These are phyloP conservation scores for Melieria picta DNA, from an alignment of 2,888 invertebrate genomes.

Conservation along the genomic window DNA sequence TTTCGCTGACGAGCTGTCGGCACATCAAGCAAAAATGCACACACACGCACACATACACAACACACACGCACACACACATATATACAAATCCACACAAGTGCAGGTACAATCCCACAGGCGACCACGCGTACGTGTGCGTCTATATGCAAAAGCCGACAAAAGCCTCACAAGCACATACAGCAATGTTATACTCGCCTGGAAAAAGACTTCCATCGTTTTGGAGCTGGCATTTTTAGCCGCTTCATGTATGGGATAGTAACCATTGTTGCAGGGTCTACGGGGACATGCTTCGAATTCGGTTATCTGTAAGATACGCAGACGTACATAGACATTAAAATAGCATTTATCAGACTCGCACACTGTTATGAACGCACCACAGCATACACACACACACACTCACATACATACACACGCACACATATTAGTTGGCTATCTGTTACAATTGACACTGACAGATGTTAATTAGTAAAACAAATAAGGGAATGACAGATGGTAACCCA, in stretches of 20 bases:
- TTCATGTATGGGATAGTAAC: conserved; percentile 90
- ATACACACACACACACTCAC: conserved; percentile 14
- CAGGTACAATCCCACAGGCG: not conserved
- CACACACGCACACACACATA: conserved; percentile 14
- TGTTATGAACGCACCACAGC: no score
- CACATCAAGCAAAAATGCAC: not conserved
- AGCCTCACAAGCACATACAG: conserved; percentile 5
- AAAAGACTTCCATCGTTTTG: conserved; percentile 82
- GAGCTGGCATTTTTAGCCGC: conserved; percentile 91
- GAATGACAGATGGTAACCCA: not conserved
- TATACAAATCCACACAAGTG: not conserved
- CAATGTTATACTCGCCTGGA: conserved; percentile 67
- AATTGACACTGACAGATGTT: not conserved
- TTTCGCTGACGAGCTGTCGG: no score
- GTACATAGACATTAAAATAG: conserved; percentile 15
- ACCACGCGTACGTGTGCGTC: not conserved
- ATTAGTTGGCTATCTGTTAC: not conserved
- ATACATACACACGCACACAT: conserved; percentile 30
- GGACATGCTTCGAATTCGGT: conserved; percentile 82
- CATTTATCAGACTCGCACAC: no score
- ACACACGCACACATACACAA: not conserved
- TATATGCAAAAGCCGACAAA: not conserved
- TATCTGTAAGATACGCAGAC: conserved; percentile 70
- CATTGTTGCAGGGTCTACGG: conserved; percentile 84
- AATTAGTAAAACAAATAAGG: conserved; percentile 31